Base-by-base conservation (phyloP, 92 coral and sea anemone genomes). In the Desmophyllum pertusum region DNA sequence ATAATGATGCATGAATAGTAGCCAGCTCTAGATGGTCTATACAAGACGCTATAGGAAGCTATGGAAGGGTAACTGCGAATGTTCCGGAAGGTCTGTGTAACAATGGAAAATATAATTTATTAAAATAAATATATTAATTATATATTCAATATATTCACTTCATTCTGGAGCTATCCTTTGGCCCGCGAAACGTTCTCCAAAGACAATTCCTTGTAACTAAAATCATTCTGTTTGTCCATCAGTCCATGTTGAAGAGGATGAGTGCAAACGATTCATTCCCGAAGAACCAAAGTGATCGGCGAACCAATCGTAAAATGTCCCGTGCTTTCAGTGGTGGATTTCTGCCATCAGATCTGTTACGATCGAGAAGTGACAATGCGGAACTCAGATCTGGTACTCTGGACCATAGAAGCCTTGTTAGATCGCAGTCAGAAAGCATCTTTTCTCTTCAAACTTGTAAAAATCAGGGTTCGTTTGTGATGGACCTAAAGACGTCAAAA, bases 341-440 rank as follows among this genome's bases (percentile, higher is more conserved):
- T n/a, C 63, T 6, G 57, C 25, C 63, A 48, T 74, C n/a, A 17
- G 42, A 45, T 46, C 78, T 46, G 6, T 35, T 74, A 39, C 25
- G 40, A 27, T 51, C 78, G 39, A 74, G 78, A 48, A 29, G 38
- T 5, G 57, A 35, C 21, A 50, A 33, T 30, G 29, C 75, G 23
- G 51, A 39, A 27, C 6, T 48, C n/a, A n/a, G n/a, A 1, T 27
- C 23, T 29, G 39, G 14, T 15, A 11, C 40, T 15, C 55, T 3
- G 27, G 25, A 74, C 6, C 9, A 18, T 0, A 50, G 78, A 51
- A 14, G 61, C 37, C 61, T 10, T 45, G 38, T 48, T 29, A 31
- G 61, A 5, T 45, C 59, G 31, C 78, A 48, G 59, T 74, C 78
- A 31, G 78, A 74, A 48, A 48, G 37, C 25, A 30, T 10, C 15